A percentile compares a stretch with the other conserved stretches of the same genome.
Evolutionary conservation across 1,140 invertebrate species (phyloP).

Genomic region (Maniola jurtina): DNA sequence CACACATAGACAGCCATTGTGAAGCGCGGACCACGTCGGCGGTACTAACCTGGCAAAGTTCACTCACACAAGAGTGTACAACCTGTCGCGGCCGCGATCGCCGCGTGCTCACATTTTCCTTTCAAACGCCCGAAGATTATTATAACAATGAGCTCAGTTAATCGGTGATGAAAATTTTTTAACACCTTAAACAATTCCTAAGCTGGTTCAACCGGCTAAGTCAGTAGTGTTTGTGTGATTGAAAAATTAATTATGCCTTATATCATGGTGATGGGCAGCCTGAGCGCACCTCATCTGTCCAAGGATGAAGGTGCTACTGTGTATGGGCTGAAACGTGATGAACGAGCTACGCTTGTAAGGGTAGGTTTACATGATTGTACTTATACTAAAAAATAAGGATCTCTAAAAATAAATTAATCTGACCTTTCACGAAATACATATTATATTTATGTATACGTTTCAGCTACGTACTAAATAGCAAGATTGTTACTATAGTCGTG

Average conservation of each 20-base stretch:
- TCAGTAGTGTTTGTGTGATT: conserved; percentile 8
- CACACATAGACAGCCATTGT: conserved; percentile 48
- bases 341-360: conserved; percentile 60
- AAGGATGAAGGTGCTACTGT: conserved; percentile 70
- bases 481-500: no score
- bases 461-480: no score
- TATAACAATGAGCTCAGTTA: background rate
- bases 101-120: conserved; percentile 34
- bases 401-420: background rate
- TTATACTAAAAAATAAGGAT: background rate
- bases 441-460: no score
- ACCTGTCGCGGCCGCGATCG: conserved; percentile 43
- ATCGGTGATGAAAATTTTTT: conserved; percentile 9
- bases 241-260: conserved; percentile 59
- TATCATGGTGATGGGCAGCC: conserved; percentile 71
- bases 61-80: conserved; percentile 60
- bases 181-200: background rate
- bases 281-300: conserved; percentile 60
- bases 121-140: background rate
- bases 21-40: conserved; percentile 34
- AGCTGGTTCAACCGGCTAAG: conserved; percentile 13
- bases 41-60: conserved; percentile 57
- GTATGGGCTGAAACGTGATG: conserved; percentile 69
- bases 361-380: conserved; percentile 37
- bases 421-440: conserved; percentile 59